phyloP scores from a whole-genome alignment of 2,797 vertebrate genomes.

The Arremon aurantiirostris region DNA sequence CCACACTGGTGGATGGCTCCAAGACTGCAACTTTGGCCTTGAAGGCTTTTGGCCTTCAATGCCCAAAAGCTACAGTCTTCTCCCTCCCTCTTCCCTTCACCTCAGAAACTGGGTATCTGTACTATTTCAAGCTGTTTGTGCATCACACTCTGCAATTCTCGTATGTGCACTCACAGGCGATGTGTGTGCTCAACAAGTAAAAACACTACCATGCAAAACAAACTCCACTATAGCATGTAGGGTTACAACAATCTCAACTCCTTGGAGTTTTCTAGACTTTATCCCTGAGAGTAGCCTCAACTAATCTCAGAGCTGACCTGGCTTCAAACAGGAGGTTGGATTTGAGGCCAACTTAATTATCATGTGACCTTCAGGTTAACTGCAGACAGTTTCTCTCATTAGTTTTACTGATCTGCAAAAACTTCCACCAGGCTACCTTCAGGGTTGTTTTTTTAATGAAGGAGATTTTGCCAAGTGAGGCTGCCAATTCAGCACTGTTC shows the following conservation, averaged over 20 bases:
- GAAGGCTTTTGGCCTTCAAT: not conserved
- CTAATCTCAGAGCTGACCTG: not conserved
- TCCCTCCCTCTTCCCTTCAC: not conserved
- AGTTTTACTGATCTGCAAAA: not conserved
- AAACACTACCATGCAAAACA: not conserved
- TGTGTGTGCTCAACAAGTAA: not conserved
- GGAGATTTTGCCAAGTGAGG: not conserved
- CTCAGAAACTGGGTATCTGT: not conserved
- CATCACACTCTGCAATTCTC: not conserved
- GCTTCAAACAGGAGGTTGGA: not conserved
- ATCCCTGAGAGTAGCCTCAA: not conserved
- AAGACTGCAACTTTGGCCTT: not conserved
- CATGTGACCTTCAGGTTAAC: not conserved
- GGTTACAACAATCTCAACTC: not conserved
- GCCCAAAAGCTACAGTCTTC: not conserved
- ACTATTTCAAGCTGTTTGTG: not conserved
- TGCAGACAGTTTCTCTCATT: not conserved
- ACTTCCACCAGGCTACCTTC: not conserved
- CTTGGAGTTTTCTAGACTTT: not conserved
- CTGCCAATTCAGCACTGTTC: not conserved
- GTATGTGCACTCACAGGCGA: not conserved
- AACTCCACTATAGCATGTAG: not conserved
- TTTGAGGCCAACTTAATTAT: not conserved
- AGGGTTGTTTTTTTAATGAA: not conserved
- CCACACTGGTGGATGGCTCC: fast-evolving